These are phyloP conservation scores for Thinocorus orbignyianus DNA, from an alignment of 2,113 vertebrate genomes.

Conservation along the genomic window DNA sequence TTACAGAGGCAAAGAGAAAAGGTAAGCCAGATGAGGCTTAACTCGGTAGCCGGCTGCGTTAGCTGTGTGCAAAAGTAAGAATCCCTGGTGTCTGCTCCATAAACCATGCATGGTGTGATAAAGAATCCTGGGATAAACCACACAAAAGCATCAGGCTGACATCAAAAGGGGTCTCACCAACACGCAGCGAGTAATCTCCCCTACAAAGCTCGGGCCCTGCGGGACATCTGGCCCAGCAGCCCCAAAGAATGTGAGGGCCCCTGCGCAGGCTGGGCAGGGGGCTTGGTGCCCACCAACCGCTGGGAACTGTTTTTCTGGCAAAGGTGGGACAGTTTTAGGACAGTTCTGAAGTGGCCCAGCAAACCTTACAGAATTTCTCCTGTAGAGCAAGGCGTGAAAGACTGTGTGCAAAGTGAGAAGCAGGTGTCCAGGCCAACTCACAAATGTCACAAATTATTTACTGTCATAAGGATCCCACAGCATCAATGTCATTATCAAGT, in stretches of 20 bases:
- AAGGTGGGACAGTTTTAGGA: not conserved
- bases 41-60: not conserved
- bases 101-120: accelerated
- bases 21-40: not conserved
- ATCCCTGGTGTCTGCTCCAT: not conserved
- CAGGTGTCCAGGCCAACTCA: not conserved
- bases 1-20: not conserved
- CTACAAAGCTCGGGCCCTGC: not conserved
- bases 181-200: not conserved
- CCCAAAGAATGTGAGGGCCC: not conserved
- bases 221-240: not conserved
- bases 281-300: not conserved
- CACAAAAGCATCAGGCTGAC: not conserved
- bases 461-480: not conserved
- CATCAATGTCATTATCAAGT: not conserved
- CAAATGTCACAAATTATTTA: not conserved
- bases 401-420: not conserved
- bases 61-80: not conserved
- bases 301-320: not conserved
- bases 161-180: not conserved
- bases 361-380: not conserved
- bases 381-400: not conserved
- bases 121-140: not conserved
- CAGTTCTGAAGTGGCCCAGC: not conserved
- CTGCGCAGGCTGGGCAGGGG: not conserved